Evolutionary conservation across 2,797 vertebrate species (phyloP).

Genomic region (Vipera ursinii): DNA sequence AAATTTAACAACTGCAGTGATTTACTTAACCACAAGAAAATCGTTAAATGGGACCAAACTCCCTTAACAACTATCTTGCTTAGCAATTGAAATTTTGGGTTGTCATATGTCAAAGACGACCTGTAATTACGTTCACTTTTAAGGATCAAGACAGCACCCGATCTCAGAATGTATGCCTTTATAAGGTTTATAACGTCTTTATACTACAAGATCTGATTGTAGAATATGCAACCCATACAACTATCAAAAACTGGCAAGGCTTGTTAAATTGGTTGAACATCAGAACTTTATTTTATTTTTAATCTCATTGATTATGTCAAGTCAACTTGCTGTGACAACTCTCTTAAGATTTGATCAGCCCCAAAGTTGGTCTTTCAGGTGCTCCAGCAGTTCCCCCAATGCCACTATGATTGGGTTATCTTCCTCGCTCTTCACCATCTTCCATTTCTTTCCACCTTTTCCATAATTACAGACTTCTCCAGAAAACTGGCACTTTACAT

Average conservation of each 20-base stretch:
- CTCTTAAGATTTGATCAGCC: not conserved
- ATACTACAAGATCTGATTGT: not conserved
- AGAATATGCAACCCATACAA: not conserved
- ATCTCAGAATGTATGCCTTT: not conserved
- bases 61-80: too few species aligned
- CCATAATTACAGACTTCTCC: not conserved
- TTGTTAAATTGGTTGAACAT: not conserved
- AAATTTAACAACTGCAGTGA: not conserved
- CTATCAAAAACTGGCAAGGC: not conserved
- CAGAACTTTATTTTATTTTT: not conserved
- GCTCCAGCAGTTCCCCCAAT: not conserved
- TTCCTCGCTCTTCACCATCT: not conserved
- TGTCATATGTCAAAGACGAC: not conserved
- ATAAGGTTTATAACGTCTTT: not conserved
- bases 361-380: not conserved
- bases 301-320: not conserved
- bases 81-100: not conserved
- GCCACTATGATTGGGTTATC: not conserved
- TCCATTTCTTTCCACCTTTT: not conserved
- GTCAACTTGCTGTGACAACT: not conserved
- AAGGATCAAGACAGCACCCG: not conserved
- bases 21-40: not conserved
- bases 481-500: not conserved
- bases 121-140: not conserved
- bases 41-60: not conserved